Evolutionary conservation across 2,113 vertebrate species (phyloP).

Genomic region (Lasiurus cinereus): DNA sequence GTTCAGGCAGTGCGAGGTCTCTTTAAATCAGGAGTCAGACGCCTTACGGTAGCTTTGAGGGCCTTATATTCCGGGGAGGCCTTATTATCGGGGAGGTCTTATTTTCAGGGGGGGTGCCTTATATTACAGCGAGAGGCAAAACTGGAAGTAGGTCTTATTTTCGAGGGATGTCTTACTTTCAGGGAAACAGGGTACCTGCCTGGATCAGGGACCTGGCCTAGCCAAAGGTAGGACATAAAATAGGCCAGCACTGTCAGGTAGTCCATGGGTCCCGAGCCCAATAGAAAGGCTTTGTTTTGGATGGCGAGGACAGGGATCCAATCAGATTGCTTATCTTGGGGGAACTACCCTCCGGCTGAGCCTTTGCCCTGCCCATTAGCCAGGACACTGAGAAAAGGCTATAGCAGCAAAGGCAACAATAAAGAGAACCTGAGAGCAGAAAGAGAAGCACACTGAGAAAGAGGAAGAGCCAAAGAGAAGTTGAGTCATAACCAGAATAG

Average conservation of each 20-base stretch:
- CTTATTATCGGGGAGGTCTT: too few species aligned
- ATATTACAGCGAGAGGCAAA: too few species aligned
- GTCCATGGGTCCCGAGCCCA: background rate
- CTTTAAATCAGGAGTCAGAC: too few species aligned
- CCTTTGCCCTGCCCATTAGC: background rate
- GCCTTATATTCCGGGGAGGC: too few species aligned
- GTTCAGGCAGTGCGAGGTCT: too few species aligned
- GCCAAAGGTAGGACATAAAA: background rate
- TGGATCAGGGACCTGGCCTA: background rate
- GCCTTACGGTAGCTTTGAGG: too few species aligned
- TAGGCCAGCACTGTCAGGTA: background rate
- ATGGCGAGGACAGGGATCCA: background rate
- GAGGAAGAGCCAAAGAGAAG: slow-evolving; percentile 3
- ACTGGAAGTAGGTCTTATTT: too few species aligned
- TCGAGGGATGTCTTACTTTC: too few species aligned
- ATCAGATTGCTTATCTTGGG: background rate
- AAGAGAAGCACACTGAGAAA: background rate
- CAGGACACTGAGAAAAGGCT: background rate
- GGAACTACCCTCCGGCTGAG: background rate
- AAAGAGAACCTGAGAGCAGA: background rate
- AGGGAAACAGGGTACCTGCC: too few species aligned
- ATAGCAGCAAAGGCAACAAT: background rate
- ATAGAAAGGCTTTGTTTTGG: background rate
- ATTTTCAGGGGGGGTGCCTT: too few species aligned
- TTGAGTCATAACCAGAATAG: background rate